A percentile compares a stretch with the other conserved stretches of the same genome.
Evolutionary conservation across 2,797 vertebrate genomes (phyloP).

Genomic region (Tadarida brasiliensis): DNA sequence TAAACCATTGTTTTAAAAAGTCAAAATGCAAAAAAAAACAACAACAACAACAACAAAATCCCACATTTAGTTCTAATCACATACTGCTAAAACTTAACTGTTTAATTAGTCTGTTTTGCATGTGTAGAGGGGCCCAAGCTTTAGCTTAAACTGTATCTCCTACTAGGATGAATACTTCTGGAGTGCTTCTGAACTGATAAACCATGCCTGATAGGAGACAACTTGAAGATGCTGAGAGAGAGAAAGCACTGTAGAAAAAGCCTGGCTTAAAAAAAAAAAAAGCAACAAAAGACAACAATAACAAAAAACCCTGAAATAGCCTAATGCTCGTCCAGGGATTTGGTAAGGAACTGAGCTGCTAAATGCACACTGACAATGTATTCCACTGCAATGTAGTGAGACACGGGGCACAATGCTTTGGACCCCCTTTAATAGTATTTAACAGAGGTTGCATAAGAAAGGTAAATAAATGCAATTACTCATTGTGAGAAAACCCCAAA

Average conservation of each 20-base stretch:
- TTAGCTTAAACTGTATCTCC: neutral
- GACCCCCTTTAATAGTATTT: neutral
- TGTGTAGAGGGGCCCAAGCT: neutral
- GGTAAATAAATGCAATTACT: neutral
- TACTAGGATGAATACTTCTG: neutral
- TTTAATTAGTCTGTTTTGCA: constrained; percentile 16
- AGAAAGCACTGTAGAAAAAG: neutral
- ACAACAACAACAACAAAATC: too few species aligned
- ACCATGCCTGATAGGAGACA: neutral
- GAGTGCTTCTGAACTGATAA: neutral
- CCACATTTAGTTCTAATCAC: neutral
- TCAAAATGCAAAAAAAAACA: neutral
- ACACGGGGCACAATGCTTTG: neutral
- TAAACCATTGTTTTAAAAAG: neutral
- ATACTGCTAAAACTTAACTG: constrained; percentile 3
- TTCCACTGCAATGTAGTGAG: neutral
- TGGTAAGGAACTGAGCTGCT: neutral
- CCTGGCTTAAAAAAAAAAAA: neutral
- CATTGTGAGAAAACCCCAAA: neutral
- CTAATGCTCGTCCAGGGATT: neutral
- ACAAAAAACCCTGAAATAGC: neutral
- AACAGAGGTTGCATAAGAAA: neutral
- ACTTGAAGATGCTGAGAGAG: neutral
- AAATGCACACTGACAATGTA: neutral
- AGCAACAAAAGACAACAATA: neutral